Evolutionary conservation across 2,888 invertebrate species (phyloP).

Genomic region (Cheilosia grossa): DNA sequence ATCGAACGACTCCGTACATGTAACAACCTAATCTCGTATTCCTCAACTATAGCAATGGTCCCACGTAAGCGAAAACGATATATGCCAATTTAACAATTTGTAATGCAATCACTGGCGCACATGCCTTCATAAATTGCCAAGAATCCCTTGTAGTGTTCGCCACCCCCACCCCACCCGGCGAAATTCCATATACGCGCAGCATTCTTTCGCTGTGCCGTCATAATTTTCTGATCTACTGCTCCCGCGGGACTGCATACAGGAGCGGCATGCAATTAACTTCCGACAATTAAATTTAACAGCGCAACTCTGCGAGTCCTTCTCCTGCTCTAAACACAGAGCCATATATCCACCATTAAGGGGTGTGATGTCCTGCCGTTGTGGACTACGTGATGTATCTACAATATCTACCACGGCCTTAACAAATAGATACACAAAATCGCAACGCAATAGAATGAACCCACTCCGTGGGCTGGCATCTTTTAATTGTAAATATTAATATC

Average conservation of each 20-base stretch:
- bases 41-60: slow-evolving; percentile 7
- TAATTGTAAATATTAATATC: slow-evolving; percentile 73
- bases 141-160: slow-evolving; percentile 34
- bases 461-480: slow-evolving; percentile 10
- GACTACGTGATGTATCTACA: background rate
- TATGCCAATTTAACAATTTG: slow-evolving; percentile 69
- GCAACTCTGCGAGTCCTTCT: background rate
- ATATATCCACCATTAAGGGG: slow-evolving; percentile 40
- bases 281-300: slow-evolving; percentile 69
- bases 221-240: slow-evolving; percentile 66
- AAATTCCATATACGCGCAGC: background rate
- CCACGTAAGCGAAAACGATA: slow-evolving; percentile 23
- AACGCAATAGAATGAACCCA: slow-evolving; percentile 18
- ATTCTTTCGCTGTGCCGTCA: slow-evolving; percentile 31
- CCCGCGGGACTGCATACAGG: slow-evolving; percentile 52
- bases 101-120: slow-evolving; percentile 62
- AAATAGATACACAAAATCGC: slow-evolving; percentile 32
- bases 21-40: slow-evolving; percentile 9
- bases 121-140: slow-evolving; percentile 63
- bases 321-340: slow-evolving; percentile 21
- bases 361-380: slow-evolving; percentile 9
- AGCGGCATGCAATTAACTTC: slow-evolving; percentile 68
- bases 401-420: slow-evolving; percentile 2
- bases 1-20: background rate
- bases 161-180: background rate